These are phyloP conservation scores for Sesia bembeciformis DNA, from an alignment of 2,888 invertebrate genomes.

Conservation along the genomic window DNA sequence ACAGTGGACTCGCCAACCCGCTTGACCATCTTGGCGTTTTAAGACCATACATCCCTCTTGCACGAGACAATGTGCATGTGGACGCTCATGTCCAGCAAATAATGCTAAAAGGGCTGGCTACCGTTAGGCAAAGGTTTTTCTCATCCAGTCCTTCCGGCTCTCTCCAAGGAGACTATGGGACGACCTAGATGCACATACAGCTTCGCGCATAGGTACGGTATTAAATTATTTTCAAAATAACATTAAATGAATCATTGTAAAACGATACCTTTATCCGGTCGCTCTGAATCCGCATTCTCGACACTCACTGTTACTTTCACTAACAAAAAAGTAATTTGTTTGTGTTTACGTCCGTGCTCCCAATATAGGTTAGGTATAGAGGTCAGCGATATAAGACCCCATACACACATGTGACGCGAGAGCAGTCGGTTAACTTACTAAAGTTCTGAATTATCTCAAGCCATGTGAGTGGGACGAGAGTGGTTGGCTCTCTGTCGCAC, in stretches of 20 bases:
- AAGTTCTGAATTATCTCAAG: constrained; percentile 32
- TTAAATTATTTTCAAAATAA: too few relatives aligned
- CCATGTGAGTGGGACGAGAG: constrained; percentile 26
- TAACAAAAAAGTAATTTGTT: constrained; percentile 14
- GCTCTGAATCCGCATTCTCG: constrained; percentile 15
- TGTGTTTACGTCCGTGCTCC: constrained; percentile 32
- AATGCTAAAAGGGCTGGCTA: too few relatives aligned
- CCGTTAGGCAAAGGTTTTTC: too few relatives aligned
- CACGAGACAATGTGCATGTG: too few relatives aligned
- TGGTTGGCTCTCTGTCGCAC: constrained; percentile 14
- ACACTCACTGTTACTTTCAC: constrained; percentile 11
- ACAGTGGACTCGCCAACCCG: too few relatives aligned
- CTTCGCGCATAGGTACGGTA: too few relatives aligned
- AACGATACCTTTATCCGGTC: constrained; percentile 19
- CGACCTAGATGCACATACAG: too few relatives aligned
- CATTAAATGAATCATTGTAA: neutral
- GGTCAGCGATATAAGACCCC: constrained; percentile 22
- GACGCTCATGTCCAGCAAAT: too few relatives aligned
- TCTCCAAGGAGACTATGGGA: too few relatives aligned
- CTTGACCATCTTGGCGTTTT: too few relatives aligned
- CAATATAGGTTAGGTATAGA: constrained; percentile 16
- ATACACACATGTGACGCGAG: constrained; percentile 30
- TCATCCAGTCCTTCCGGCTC: too few relatives aligned
- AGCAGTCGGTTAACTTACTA: constrained; percentile 43
- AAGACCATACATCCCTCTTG: too few relatives aligned